phyloP scores from a whole-genome alignment of 2,797 vertebrate genomes.

The Rhincodon typus region DNA sequence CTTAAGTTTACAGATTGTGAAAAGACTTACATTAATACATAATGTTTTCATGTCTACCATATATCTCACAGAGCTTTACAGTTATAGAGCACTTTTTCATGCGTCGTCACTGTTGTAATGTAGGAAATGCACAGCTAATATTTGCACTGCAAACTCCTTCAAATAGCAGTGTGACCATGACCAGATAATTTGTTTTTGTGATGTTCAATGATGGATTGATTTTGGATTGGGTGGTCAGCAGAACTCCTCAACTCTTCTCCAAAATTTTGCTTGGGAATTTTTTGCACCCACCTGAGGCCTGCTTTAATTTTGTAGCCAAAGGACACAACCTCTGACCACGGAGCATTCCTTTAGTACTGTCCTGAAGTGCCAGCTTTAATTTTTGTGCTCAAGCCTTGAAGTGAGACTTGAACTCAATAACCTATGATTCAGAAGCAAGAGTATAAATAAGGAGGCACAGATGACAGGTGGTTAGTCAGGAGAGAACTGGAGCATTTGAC shows the following conservation, averaged over 20 bases:
- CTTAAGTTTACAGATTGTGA: not conserved
- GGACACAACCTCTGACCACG: not conserved
- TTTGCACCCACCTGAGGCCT: too few species aligned
- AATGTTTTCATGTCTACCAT: not conserved
- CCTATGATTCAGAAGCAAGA: not conserved
- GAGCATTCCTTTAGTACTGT: not conserved
- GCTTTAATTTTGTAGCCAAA: too few species aligned
- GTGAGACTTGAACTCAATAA: too few species aligned
- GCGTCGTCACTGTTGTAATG: too few species aligned
- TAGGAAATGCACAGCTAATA: too few species aligned
- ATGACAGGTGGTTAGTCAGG: not conserved
- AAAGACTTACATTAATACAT: not conserved
- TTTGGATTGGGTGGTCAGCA: not conserved
- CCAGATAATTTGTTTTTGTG: not conserved
- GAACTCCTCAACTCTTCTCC: not conserved
- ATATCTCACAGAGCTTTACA: not conserved
- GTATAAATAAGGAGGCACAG: not conserved
- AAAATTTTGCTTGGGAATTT: too few species aligned
- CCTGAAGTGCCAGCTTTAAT: too few species aligned
- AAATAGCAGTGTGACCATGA: not conserved
- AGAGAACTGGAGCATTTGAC: not conserved
- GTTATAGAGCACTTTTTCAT: not conserved
- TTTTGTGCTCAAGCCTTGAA: not conserved
- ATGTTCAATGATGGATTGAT: not conserved
- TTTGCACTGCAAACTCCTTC: not conserved